Conservation (phyloP, 2,888 invertebrate species). For the Meghimatium bilineatum region DNA sequence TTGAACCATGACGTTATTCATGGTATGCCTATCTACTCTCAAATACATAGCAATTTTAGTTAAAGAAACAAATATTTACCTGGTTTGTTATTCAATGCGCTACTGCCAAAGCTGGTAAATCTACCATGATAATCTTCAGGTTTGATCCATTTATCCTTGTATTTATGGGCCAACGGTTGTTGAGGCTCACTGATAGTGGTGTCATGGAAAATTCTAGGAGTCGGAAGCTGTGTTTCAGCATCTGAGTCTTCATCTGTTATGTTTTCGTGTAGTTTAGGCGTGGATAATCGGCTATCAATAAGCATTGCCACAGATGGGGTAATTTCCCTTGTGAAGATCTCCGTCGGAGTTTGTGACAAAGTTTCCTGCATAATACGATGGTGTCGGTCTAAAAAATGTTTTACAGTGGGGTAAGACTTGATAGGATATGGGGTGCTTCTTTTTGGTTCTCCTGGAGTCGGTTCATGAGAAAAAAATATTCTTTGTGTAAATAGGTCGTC, state of each 20-base stretch:
- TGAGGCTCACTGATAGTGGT: neutral
- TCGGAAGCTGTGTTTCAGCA: neutral
- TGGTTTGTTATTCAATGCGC: too few relatives aligned
- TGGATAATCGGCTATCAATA: neutral
- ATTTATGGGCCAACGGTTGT: neutral
- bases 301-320: slow-evolving; percentile 11
- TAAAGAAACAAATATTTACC: too few relatives aligned
- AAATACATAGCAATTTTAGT: too few relatives aligned
- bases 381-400: slow-evolving; percentile 39
- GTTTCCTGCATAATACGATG: neutral
- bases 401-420: slow-evolving; percentile 15
- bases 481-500: neutral
- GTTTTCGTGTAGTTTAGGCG: neutral
- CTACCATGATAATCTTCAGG: neutral
- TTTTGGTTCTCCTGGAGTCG: neutral
- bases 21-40: too few relatives aligned
- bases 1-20: too few relatives aligned
- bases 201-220: neutral
- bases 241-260: neutral
- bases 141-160: neutral
- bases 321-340: slow-evolving; percentile 13
- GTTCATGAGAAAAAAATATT: neutral
- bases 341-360: too few relatives aligned
- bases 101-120: too few relatives aligned
- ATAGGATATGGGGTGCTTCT: neutral